Evolutionary conservation across 2,888 invertebrate genomes (phyloP), one percentile per base, ranked within the genome.

Genomic region (Nomada lathburiana): DNA sequence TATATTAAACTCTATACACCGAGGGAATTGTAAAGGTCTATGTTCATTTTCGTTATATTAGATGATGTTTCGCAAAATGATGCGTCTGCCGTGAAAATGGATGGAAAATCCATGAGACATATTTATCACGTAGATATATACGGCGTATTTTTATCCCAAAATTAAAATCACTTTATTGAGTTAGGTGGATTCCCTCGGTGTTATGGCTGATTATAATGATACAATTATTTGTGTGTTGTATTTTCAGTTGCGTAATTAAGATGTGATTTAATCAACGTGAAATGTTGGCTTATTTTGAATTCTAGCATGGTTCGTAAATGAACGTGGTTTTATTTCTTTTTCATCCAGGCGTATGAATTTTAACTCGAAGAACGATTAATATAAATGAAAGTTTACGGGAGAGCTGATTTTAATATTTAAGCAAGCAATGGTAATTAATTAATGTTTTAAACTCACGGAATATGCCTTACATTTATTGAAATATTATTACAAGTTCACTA

Each of bases 241-340:
- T 68, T 65, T 75, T 71, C 69, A 53, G 26, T 76, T 60, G 29
- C 23, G 7, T 76, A 60, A 74, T 72, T 59, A 79, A 77, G 23
- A 72, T 74, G 18, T 65, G 50, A 68, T 47, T 75, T 69, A 62
- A 57, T 53, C 23, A 23, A 53, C 23, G 13, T 26, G 20, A 64
- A 36, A 63, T 50, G 13, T 44, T 72, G 20, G 20, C 13, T 50
- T 47, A 60, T n/a, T 29, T 16, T 7, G 23, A 13, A 64, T 76
- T 50, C 20, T 53, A 16, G 23, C 44, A 67, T 2, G 16, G 13
- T 55, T 57, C 50, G 44, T 44, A 2, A 65, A 65, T 44, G 10
- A 44, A 42, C 7, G 26, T 26, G 10, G 16, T 62, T 53, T 63
- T 63, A 29, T 59, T 18, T n/a, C 26, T 44, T 11, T 20, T 20